Conservation (phyloP, 2,888 invertebrate species). For the Dynastes hyllus region DNA sequence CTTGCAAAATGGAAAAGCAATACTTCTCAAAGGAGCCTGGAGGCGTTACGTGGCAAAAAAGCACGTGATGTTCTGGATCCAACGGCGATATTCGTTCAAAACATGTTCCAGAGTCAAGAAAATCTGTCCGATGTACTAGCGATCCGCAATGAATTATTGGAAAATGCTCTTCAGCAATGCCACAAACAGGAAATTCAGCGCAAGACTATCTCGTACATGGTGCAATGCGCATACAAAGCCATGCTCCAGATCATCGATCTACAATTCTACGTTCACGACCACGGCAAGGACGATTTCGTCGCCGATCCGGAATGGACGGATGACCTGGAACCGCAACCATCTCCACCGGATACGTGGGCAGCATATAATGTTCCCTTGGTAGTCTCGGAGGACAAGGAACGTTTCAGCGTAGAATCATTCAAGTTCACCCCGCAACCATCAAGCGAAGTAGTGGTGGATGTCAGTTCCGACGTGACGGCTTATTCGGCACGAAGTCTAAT, state of each 20-base stretch:
- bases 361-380: conserved; percentile 50
- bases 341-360: conserved; percentile 55
- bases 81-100: background rate
- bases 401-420: background rate
- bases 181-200: conserved; percentile 47
- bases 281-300: conserved; percentile 44
- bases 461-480: background rate
- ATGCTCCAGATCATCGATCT: conserved; percentile 50
- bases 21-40: no score
- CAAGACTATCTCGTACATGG: conserved; percentile 48
- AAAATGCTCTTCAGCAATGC: conserved; percentile 48
- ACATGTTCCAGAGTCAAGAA: conserved; percentile 2
- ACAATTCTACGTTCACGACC: conserved; percentile 52
- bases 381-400: background rate
- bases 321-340: conserved; percentile 51
- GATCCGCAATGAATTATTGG: conserved; percentile 51
- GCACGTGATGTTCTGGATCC: background rate
- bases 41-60: no score
- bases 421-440: background rate
- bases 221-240: conserved; percentile 51
- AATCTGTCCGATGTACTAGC: background rate
- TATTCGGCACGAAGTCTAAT: conserved; percentile 3
- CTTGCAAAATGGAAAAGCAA: no score
- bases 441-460: background rate
- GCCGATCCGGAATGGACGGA: conserved; percentile 48